Evolutionary conservation across 2,888 invertebrate species (phyloP), one percentile per base, ranked within the genome.

Genomic region (Yponomeuta plumbellus): DNA sequence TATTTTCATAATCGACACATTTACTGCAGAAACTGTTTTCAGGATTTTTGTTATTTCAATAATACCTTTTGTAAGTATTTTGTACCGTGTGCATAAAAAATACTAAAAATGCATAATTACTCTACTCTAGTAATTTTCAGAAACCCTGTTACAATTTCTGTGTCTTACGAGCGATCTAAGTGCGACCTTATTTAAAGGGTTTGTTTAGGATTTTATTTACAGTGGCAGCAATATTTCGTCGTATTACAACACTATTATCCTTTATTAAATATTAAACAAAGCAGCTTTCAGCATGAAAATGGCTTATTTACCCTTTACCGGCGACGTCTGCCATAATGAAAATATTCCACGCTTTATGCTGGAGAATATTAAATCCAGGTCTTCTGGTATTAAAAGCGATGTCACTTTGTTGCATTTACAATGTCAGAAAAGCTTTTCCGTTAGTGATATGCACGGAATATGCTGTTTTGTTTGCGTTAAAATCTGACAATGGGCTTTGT

Each of bases 301-400:
- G 75, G 78, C 77, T 77, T 79, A 75, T 77, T 76, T 75, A 75
- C 75, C 74, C 73, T 73, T 72, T 73, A 75, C 74, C 74, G 23
- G 26, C 78, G 79, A 76, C 81, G 82, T 80, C 80, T 78, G 75
- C 73, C 52, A 76, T 81, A 84, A 85, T 87, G 86, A 85, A 86
- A 87, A 86, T 85, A 84, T 86, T 84, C 82, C 82, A 83, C 83
- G 72, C 79, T 86, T 86, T 86, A 86, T 84, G 82, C 83, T 72
- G 69, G 62, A 52, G 73, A 79, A 83, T 86, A 88, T 88, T 87
- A 88, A 86, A 87, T 82, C 80, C 75, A 73, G 79, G 80, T 80
- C 76, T 73, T 80, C 76, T 73, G 78, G 70, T 65, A 26, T 26
- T 65, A 57, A 52, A 65, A 65, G 57, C n/a, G 44, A 57, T 57